phyloP scores from a whole-genome alignment of 2,797 vertebrate genomes.

The Ambastaia sidthimunki region DNA sequence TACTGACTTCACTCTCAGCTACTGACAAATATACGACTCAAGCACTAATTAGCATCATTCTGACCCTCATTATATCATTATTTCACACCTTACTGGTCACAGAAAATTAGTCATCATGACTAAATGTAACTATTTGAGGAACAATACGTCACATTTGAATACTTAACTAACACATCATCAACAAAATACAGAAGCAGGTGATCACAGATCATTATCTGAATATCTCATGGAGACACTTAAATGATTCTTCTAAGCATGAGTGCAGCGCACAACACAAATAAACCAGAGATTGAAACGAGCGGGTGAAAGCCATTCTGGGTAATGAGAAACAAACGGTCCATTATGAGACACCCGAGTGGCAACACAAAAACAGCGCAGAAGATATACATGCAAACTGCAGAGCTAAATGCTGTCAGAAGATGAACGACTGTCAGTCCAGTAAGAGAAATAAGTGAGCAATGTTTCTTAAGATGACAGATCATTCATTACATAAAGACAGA shows the following conservation, averaged over 20 bases:
- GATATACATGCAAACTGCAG: constrained; percentile 13
- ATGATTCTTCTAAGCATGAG: neutral
- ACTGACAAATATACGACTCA: neutral
- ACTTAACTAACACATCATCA: neutral
- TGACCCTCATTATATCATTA: neutral
- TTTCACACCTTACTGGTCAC: neutral
- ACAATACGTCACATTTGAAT: neutral
- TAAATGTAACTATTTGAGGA: neutral
- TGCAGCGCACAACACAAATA: neutral
- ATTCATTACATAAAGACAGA: constrained; percentile 20
- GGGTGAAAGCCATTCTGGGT: neutral
- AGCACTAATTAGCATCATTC: neutral
- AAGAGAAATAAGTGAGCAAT: constrained; percentile 29
- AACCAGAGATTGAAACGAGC: neutral
- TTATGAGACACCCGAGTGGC: constrained; percentile 14
- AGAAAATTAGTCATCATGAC: neutral
- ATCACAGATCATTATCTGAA: neutral
- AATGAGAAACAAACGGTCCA: neutral
- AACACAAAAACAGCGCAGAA: neutral
- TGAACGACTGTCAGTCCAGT: constrained; percentile 28
- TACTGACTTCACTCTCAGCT: neutral
- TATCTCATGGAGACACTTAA: neutral
- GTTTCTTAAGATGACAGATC: constrained; percentile 34
- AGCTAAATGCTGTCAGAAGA: constrained; percentile 17
- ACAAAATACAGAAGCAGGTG: neutral